A percentile compares a stretch with the other conserved stretches of the same genome.
Evolutionary conservation across 2,888 invertebrate species (phyloP).

Genomic region (Brachyptera risi): DNA sequence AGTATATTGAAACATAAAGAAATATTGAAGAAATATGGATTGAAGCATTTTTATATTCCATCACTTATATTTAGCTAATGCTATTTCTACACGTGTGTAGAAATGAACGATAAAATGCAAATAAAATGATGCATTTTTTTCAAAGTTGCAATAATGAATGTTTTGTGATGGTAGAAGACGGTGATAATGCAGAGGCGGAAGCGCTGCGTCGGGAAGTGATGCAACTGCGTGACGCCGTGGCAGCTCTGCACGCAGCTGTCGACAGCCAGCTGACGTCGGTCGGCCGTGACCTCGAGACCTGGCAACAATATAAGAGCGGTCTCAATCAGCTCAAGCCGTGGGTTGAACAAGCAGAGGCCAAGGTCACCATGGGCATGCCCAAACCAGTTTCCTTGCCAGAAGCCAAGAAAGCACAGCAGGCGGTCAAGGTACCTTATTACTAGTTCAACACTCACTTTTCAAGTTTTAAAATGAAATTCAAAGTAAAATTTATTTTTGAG

Average conservation of each 20-base stretch:
- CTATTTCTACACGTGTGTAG: no score
- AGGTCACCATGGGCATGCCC: constrained; percentile 63
- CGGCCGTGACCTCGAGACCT: constrained; percentile 73
- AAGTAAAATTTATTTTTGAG: no score
- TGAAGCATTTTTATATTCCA: no score
- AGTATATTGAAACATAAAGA: no score
- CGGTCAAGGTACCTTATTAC: constrained; percentile 60
- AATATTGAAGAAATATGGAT: no score
- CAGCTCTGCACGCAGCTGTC: constrained; percentile 69
- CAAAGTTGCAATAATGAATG: no score
- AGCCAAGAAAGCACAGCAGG: constrained; percentile 71
- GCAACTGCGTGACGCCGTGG: constrained; percentile 69
- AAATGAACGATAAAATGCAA: no score
- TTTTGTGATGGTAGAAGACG: constrained; percentile 48
- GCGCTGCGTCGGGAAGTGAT: constrained; percentile 71
- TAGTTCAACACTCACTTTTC: no score
- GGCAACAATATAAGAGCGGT: constrained; percentile 79
- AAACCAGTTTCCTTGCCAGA: constrained; percentile 77
- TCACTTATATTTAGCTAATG: no score
- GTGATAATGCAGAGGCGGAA: constrained; percentile 65
- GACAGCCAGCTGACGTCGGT: constrained; percentile 72
- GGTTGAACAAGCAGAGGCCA: constrained; percentile 83
- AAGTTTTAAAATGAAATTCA: no score
- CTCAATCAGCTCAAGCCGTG: constrained; percentile 80
- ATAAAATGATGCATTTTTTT: no score